Percentiles rank a stretch among this genome's conserved stretches.
These are phyloP conservation scores for Arge pagana DNA, from an alignment of 2,888 invertebrate genomes.

Conservation along the genomic window DNA sequence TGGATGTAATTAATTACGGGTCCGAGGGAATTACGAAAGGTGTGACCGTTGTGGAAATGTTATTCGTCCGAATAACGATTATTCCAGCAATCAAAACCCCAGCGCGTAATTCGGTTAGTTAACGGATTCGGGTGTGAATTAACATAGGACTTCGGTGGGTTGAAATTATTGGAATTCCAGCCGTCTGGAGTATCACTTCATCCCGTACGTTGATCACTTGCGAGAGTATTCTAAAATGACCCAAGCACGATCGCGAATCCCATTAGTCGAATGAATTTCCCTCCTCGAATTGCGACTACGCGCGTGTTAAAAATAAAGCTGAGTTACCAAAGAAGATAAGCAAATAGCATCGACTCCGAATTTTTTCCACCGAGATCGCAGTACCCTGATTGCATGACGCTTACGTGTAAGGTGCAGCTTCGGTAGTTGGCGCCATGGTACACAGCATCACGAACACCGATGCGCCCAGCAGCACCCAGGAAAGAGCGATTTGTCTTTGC, in stretches of 20 bases:
- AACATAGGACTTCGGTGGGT: no score
- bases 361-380: no score
- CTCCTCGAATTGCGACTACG: conserved; percentile 19
- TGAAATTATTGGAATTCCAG: conserved; percentile 1
- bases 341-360: no score
- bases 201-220: conserved; percentile 1
- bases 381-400: no score
- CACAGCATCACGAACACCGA: conserved; percentile 35
- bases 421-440: conserved; percentile 27
- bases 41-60: no score
- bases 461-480: conserved; percentile 41
- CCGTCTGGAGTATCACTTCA: conserved; percentile 28
- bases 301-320: neutral
- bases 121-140: no score
- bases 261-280: conserved; percentile 33
- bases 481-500: conserved; percentile 43
- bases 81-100: no score
- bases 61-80: no score
- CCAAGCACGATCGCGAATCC: conserved; percentile 18
- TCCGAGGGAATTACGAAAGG: no score
- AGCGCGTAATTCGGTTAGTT: no score
- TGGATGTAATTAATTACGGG: no score
- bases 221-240: no score
- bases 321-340: neutral
- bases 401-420: conserved; percentile 47